Percentiles rank a stretch among this genome's conserved stretches.
phyloP scores from a whole-genome alignment of 2,888 invertebrate genomes.

The Polyommatus icarus region DNA sequence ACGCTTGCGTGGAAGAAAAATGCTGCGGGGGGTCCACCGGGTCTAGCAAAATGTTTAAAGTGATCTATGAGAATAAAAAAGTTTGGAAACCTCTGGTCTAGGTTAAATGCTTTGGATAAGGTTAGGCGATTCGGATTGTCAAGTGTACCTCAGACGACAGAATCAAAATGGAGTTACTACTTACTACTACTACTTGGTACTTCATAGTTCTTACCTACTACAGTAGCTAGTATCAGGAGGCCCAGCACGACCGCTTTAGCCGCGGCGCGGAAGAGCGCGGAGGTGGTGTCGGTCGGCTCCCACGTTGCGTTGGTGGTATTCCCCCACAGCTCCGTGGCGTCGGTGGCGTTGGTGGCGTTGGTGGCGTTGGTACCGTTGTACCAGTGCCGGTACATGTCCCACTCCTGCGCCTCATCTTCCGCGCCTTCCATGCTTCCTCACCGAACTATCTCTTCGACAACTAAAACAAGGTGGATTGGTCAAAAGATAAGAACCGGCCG shows the following conservation, averaged over 20 bases:
- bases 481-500: no score
- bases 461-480: constrained; percentile 41
- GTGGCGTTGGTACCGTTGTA: constrained; percentile 64
- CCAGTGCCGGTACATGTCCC: constrained; percentile 66
- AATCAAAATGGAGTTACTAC: no score
- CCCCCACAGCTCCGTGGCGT: constrained; percentile 54
- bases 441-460: constrained; percentile 62
- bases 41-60: no score
- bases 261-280: constrained; percentile 82
- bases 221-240: constrained; percentile 82
- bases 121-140: no score
- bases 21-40: no score
- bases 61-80: no score
- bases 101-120: no score
- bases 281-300: constrained; percentile 71
- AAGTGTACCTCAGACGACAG: no score
- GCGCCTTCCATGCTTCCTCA: constrained; percentile 76
- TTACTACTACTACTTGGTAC: no score
- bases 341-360: constrained; percentile 56
- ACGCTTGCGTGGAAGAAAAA: no score
- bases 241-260: constrained; percentile 81
- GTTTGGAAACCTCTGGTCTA: no score
- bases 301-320: constrained; percentile 65
- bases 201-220: constrained; percentile 74
- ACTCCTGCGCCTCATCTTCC: constrained; percentile 69